Base-by-base conservation (phyloP, 2,888 invertebrate species). In the Hirtodrosophila confusa region DNA sequence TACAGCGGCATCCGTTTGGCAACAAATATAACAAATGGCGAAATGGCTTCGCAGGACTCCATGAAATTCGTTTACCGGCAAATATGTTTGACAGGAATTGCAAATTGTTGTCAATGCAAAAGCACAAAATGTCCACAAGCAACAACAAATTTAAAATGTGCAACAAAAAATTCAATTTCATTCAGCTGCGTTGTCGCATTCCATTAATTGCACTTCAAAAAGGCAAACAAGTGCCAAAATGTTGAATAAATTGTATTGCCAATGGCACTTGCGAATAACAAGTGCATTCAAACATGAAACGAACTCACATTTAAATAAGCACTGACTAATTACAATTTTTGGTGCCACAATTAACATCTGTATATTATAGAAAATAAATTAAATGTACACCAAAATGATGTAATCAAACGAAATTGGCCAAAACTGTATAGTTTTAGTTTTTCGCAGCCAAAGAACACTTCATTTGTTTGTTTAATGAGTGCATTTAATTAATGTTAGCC, bases 181-280 rank as follows among this genome's bases (percentile, higher is more conserved):
- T 50, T 48, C 47, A 51, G 56, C 33, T 51, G 17, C 11, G 27
- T 51, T 51, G 55, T 45, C 41, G 55, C n/a, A 39, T 45, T 45
- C 39, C 70, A 61, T 77, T 83, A 68, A 83, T 75, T 77, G 71
- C 75, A 69, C 62, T 64, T 76, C 24, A 51, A 79, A 68, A 48
- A 37, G 17, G 11, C 40, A 44, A 62, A 69, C 73, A 73, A 84
- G 62, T 80, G 65, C 64, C 58, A 51, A 73, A 67, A 76, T 83
- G 67, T 64, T 69, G 53, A 73, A 73, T 63, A 45, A 50, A 69
- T 73, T 79, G 79, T 49, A 69, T 66, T 73, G 63, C 70, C 44
- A 44, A 35, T 39, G 61, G 73, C 73, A 61, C 41, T 64, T 58
- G 50, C 43, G 50, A 50, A 50, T 54, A 40, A 53, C 60, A 49